phyloP scores from a whole-genome alignment of 2,113 vertebrate genomes.

The Saguinus imperator region DNA sequence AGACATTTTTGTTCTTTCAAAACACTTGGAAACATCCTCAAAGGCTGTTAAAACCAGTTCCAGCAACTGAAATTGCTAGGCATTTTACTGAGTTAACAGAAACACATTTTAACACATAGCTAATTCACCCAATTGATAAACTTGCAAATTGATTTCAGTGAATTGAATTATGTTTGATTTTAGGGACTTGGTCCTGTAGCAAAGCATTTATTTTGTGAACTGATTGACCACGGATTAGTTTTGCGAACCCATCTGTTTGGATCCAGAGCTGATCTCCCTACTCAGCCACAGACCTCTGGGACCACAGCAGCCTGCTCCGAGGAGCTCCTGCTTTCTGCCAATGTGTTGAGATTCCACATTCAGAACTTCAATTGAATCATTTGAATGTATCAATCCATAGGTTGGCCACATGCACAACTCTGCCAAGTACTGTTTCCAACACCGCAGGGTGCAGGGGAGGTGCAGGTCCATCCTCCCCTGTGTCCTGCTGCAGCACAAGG shows the following conservation, averaged over 20 bases:
- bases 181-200: not conserved
- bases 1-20: not conserved
- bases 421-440: fast-evolving
- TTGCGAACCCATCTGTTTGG: no score
- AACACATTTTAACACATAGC: not conserved
- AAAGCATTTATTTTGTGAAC: not conserved
- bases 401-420: fast-evolving
- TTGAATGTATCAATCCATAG: fast-evolving
- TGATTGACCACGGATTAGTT: not conserved
- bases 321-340: fast-evolving
- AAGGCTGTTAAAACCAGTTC: not conserved
- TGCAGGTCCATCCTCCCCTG: fast-evolving
- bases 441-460: no score
- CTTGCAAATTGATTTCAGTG: not conserved
- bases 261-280: not conserved
- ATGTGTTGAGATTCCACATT: fast-evolving
- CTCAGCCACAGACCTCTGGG: fast-evolving
- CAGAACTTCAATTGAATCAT: fast-evolving
- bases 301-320: fast-evolving
- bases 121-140: not conserved
- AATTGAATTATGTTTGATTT: not conserved
- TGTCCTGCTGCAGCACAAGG: fast-evolving
- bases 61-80: not conserved
- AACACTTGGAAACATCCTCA: not conserved
- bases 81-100: not conserved